Conservation (phyloP, 23 tunicate species). For the Halocynthia aurantium region DNA sequence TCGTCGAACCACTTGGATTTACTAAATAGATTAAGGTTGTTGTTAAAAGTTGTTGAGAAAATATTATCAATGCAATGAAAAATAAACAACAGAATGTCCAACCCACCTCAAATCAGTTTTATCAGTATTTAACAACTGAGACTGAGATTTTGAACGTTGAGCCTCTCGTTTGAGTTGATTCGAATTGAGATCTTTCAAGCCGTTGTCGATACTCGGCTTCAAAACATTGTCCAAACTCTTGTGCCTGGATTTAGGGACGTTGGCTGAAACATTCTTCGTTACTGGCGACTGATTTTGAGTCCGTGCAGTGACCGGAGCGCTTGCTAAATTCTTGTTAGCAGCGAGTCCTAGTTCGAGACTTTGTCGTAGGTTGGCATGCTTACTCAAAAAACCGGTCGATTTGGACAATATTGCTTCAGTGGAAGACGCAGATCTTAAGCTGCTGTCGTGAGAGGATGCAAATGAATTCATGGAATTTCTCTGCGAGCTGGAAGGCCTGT, state of each 20-base stretch:
- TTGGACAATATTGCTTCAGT: slow-evolving; percentile 7
- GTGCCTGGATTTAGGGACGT: background rate
- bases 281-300: background rate
- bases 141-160: background rate
- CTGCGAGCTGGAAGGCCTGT: background rate
- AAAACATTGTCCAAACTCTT: background rate
- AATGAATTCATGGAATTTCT: background rate
- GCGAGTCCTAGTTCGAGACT: background rate
- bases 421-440: slow-evolving; percentile 17
- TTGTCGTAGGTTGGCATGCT: slow-evolving; percentile 1
- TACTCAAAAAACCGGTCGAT: slow-evolving; percentile 4
- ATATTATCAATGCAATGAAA: too few species aligned
- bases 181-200: background rate
- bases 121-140: too few species aligned
- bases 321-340: background rate
- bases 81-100: too few species aligned
- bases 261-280: background rate
- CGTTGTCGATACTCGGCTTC: slow-evolving; percentile 8
- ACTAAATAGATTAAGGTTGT: too few species aligned
- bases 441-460: background rate
- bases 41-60: too few species aligned
- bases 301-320: background rate
- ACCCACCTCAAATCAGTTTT: too few species aligned
- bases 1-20: background rate
- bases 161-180: slow-evolving; percentile 1